Evolutionary conservation across 2,888 invertebrate species (phyloP).

Genomic region (Mimumesa dahlbomi): DNA sequence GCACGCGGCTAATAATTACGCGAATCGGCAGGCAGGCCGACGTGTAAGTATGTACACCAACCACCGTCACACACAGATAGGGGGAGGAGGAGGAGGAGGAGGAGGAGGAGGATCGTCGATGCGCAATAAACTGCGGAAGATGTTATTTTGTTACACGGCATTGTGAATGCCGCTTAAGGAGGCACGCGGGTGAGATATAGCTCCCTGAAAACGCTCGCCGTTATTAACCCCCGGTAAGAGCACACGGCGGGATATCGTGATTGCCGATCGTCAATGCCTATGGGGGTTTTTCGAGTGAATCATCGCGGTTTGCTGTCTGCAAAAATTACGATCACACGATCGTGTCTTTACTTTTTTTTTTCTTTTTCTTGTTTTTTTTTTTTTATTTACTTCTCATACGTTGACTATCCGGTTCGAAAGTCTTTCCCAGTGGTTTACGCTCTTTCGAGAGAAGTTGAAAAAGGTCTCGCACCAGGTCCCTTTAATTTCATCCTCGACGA

Average conservation of each 20-base stretch:
- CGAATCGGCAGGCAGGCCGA: slow-evolving; percentile 42
- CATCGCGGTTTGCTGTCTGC: slow-evolving; percentile 60
- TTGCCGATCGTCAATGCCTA: slow-evolving; percentile 68
- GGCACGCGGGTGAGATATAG: slow-evolving; percentile 66
- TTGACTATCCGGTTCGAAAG: not conserved
- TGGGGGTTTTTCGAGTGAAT: slow-evolving; percentile 61
- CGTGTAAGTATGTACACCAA: slow-evolving; percentile 23
- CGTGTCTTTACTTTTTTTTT: slow-evolving; percentile 40
- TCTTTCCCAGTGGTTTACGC: not conserved
- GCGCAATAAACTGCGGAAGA: slow-evolving; percentile 66
- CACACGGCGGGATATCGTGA: slow-evolving; percentile 66
- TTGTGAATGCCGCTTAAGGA: slow-evolving; percentile 61
- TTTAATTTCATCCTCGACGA: slow-evolving; percentile 37
- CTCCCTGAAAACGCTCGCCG: slow-evolving; percentile 68
- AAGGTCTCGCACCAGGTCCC: slow-evolving; percentile 17
- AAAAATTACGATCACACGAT: slow-evolving; percentile 68
- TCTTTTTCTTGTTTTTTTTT: not conserved
- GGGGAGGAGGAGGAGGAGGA: not conserved
- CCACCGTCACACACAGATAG: slow-evolving; percentile 14
- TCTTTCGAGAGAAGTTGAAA: slow-evolving; percentile 16
- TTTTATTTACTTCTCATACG: too few relatives aligned
- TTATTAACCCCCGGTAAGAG: slow-evolving; percentile 69
- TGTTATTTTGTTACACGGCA: slow-evolving; percentile 63
- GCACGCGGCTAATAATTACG: slow-evolving; percentile 59
- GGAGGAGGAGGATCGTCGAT: slow-evolving; percentile 21